Base-by-base conservation (phyloP, 2,888 invertebrate genomes). In the Euzophera pinguis region DNA sequence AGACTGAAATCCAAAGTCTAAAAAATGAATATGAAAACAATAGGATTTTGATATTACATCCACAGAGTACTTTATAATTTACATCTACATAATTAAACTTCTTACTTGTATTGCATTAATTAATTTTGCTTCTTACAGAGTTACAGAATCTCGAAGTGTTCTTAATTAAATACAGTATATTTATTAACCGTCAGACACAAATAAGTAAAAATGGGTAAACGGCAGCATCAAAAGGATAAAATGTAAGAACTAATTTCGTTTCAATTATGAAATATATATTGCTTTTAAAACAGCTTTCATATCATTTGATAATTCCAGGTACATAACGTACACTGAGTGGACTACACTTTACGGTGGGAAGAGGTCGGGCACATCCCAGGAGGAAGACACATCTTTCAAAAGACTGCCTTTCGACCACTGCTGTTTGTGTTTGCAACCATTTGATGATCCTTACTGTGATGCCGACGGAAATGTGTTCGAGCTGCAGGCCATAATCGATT, bases 201-300 rank as follows among this genome's bases (percentile, higher is more conserved):
- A 17, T 12, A 42, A 53, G 39, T 35, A 50, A 95, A 92, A 76
- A 97, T 97, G 97, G 97, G 97, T 63, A 97, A 97, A 91, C 91
- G 96, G 64, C 97, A 97, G 73, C 97, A 97, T 90, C 97, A 97
- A 76, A 97, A 97, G 74, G 97, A 97, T 90, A 97, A 97, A 93
- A 95, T 97, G 97, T 95, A 90, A 84, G 89, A 61, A 56, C 17
- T 29, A 14, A 12, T 13, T 5, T 14, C n/a, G n/a, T n/a, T n/a
- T n/a, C n/a, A n/a, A n/a, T n/a, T n/a, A n/a, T n/a, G n/a, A n/a
- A n/a, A n/a, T n/a, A n/a, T n/a, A n/a, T n/a, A n/a, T n/a, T n/a
- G n/a, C n/a, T n/a, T n/a, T n/a, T 12, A 13, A 6, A 5, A 22
- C 7, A 8, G 8, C 1, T 6, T 13, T 9, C 8, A 9, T 22